Percentiles rank a stretch among this genome's conserved stretches.
Evolutionary conservation across 2,113 vertebrate species (phyloP).

Genomic region (Gracilinanus agilis): DNA sequence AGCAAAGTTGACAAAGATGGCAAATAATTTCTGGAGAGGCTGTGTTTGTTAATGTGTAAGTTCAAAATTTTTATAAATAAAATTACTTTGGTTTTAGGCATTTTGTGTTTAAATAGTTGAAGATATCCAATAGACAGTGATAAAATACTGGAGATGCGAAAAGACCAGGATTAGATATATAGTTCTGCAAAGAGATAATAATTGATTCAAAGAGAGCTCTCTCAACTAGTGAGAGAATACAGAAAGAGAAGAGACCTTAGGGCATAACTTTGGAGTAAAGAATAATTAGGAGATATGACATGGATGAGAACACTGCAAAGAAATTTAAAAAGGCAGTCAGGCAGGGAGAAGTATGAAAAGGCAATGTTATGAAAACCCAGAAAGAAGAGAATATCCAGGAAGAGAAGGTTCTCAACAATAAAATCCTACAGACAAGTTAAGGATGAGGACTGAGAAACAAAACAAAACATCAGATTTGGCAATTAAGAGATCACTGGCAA

Average conservation of each 20-base stretch:
- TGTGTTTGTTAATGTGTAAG: background rate
- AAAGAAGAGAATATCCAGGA: background rate
- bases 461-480: background rate
- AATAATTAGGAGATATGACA: background rate
- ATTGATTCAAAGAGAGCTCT: background rate
- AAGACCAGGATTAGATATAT: background rate
- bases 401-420: background rate
- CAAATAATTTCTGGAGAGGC: background rate
- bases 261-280: background rate
- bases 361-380: background rate
- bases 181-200: background rate
- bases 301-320: background rate
- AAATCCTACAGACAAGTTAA: background rate
- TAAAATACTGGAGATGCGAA: background rate
- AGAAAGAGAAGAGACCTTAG: background rate
- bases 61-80: background rate
- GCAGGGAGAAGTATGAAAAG: background rate
- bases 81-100: background rate
- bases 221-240: background rate
- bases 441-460: background rate
- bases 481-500: background rate
- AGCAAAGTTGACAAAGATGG: background rate
- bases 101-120: background rate
- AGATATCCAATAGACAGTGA: background rate
- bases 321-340: background rate